Evolutionary conservation across 1,140 invertebrate species (phyloP), one percentile per base, ranked within the genome.

Genomic region (Pseudomyrmex gracilis): DNA sequence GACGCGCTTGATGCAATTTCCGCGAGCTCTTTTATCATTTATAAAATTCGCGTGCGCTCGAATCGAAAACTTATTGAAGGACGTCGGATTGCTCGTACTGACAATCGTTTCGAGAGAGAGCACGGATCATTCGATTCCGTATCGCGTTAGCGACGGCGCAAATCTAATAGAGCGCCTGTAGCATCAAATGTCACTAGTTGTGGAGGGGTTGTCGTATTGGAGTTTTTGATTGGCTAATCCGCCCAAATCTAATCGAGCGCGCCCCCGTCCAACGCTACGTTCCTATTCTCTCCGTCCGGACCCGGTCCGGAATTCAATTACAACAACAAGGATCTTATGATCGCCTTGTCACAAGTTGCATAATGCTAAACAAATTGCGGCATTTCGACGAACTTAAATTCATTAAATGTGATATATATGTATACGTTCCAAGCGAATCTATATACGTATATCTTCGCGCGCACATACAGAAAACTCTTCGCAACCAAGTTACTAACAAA

Each of bases 161-260:
- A 94, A 94, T 94, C 92, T 93, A 94, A 94, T 94, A 93, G 90
- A 90, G 84, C 83, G 90, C 89, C 90, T 91, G 91, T 89, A 92
- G 93, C 92, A 92, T 94, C 93, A 91, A 94, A 93, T 94, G 93
- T 94, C 93, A 93, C 93, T 89, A 85, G 85, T 88, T 87, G 85
- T 78, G 84, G 87, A 88, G 86, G 91, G 89, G 88, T 89, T 89
- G 90, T 86, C 92, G 92, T 90, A 93, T 93, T 93, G 92, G 93
- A 93, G 92, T 93, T 93, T 94, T 93, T 93, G 92, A 94, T 94
- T 94, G 93, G 92, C 92, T 94, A 94, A 94, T 94, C 93, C 92
- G 89, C 89, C 92, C 93, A 94, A 94, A 94, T 94, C 93, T 93
- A 93, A 94, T 94, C 93, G 92, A 90, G 82, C 87, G 89, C 80